A percentile compares a stretch with the other conserved stretches of the same genome.
Conservation (phyloP, 2,113 vertebrate species). For the Alaudala cheleensis region DNA sequence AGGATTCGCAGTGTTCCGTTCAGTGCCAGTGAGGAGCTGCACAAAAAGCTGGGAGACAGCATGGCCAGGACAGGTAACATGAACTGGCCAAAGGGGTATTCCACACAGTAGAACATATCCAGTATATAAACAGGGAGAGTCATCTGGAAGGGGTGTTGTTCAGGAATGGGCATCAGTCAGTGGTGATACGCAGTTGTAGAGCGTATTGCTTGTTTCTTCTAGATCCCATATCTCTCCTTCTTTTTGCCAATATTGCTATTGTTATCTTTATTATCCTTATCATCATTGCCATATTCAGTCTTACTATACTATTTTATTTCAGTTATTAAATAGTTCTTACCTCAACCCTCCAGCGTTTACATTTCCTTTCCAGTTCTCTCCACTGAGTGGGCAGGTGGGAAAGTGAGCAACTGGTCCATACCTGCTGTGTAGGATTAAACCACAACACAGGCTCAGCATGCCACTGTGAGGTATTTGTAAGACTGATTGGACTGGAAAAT, state of each 20-base stretch:
- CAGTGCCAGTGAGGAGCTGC: neutral
- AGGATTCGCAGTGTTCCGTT: neutral
- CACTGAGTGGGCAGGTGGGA: neutral
- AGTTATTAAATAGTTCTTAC: neutral
- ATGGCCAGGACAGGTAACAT: neutral
- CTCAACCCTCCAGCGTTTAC: neutral
- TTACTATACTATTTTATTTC: neutral
- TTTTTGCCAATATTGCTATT: neutral
- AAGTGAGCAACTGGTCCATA: neutral
- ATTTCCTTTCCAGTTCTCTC: neutral
- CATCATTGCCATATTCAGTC: neutral
- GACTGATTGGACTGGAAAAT: neutral
- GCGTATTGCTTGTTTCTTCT: neutral
- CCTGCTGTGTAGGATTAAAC: neutral
- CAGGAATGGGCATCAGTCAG: neutral
- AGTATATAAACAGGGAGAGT: neutral
- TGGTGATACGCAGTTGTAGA: neutral
- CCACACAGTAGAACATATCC: neutral
- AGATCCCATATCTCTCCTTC: neutral
- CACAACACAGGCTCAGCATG: neutral
- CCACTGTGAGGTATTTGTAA: neutral
- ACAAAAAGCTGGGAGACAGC: neutral
- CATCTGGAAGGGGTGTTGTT: neutral
- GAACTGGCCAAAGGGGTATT: neutral
- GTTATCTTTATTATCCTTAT: neutral